Base-by-base conservation (phyloP, 1,140 invertebrate species). In the Drosophila aff. region DNA sequence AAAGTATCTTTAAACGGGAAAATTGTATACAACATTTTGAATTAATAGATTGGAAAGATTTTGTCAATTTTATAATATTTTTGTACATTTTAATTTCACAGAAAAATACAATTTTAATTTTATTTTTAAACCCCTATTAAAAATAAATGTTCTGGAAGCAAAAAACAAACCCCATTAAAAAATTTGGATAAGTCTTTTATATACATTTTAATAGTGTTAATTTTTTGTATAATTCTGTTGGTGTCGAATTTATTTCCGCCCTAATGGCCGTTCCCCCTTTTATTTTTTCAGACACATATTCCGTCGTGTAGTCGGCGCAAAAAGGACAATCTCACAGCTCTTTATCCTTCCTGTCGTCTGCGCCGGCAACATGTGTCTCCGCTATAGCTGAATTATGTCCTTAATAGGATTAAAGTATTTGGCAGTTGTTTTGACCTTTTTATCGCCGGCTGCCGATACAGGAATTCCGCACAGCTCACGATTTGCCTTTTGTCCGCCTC, bases 391-490 rank as follows among this genome's bases (percentile, higher is more conserved):
- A 89, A 90, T 89, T 90, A 84, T 89, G 80, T 74, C 81, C 79
- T 76, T 89, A 89, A 89, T 89, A 89, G 84, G 84, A 89, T 89
- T 89, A 89, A 89, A 90, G 84, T 90, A 89, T 89, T 89, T 83
- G 74, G 59, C 85, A 90, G 83, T 89, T 87, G 63, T 81, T 86
- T 84, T 82, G 74, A 76, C 78, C 84, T 84, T 89, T 86, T 89
- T 81, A 83, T 84, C 75, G 69, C 74, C 81, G 85, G 73, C 79
- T 87, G 75, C 58, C 82, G 63, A 76, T 65, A 61, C 59, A 59
- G 81, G 68, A 89, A 74, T 80, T 76, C 67, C 73, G 69, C 52
- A 60, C 80, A 83, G 62, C 69, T 80, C 72, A 66, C 63, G 61
- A 81, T 76, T 72, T 58, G 33, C 66, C 46, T 76, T 66, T 63